phyloP scores from a whole-genome alignment of 2,113 vertebrate genomes.

The Sigmodon hispidus region DNA sequence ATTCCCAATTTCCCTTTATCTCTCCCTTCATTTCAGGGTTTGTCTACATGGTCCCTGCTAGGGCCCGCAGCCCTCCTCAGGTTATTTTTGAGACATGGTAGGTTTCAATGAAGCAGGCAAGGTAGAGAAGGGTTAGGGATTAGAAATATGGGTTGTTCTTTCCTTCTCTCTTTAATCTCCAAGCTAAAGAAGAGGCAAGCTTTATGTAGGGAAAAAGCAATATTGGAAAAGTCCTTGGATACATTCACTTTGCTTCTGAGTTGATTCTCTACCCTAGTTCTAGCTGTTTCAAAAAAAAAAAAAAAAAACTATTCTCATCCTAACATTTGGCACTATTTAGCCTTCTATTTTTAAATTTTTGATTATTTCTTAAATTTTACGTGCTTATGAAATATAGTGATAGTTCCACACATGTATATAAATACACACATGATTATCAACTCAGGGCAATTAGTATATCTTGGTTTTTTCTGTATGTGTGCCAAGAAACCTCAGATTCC shows the following conservation, averaged over 20 bases:
- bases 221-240: not conserved
- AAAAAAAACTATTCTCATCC: slow-evolving; percentile 22
- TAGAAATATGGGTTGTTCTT: not conserved
- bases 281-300: slow-evolving; percentile 9
- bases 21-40: not conserved
- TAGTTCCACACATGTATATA: not conserved
- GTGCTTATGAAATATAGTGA: not conserved
- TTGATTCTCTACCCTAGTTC: not conserved
- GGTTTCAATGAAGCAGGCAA: not conserved
- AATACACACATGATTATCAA: not conserved
- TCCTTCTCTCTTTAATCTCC: slow-evolving; percentile 1
- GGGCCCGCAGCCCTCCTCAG: not conserved
- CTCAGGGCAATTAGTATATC: not conserved
- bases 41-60: not conserved
- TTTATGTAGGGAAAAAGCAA: slow-evolving; percentile 32
- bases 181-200: slow-evolving; percentile 47
- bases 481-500: not conserved
- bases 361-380: not conserved
- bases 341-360: not conserved
- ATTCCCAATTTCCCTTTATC: not conserved
- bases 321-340: not conserved
- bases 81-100: not conserved
- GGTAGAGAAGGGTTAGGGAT: not conserved
- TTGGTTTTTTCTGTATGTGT: not conserved
- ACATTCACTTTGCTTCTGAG: slow-evolving; percentile 1